These are phyloP conservation scores for Platyura marginata DNA, from an alignment of 1,140 invertebrate species.

Conservation along the genomic window DNA sequence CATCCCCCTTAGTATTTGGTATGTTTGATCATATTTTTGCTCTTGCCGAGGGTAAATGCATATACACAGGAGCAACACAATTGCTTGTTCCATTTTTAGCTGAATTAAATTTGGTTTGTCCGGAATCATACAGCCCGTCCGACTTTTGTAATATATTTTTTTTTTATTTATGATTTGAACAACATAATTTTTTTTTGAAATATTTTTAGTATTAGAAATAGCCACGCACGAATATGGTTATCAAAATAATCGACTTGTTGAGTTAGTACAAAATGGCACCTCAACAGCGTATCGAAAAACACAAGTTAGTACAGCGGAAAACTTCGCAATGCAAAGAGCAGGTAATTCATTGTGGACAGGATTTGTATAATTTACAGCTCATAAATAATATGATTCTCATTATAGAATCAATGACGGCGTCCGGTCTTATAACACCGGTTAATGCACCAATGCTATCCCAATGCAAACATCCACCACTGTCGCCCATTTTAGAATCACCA, in stretches of 20 bases:
- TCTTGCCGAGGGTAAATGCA: slow-evolving; percentile 59
- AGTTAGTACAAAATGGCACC: slow-evolving; percentile 49
- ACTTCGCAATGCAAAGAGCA: slow-evolving; percentile 15
- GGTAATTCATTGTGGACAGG: no score
- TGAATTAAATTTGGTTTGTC: slow-evolving; percentile 53
- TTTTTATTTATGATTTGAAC: background rate
- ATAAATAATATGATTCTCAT: no score
- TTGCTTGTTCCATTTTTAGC: slow-evolving; percentile 60
- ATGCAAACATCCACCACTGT: slow-evolving; percentile 6
- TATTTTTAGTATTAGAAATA: slow-evolving; percentile 60
- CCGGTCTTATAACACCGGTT: slow-evolving; percentile 26
- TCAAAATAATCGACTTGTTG: slow-evolving; percentile 33
- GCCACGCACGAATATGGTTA: slow-evolving; percentile 61
- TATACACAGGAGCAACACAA: slow-evolving; percentile 58
- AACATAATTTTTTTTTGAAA: background rate
- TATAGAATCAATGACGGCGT: slow-evolving; percentile 15
- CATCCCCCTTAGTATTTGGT: slow-evolving; percentile 66
- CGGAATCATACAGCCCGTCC: slow-evolving; percentile 75
- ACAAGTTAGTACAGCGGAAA: slow-evolving; percentile 9
- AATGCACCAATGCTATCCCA: slow-evolving; percentile 18
- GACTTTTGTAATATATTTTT: slow-evolving; percentile 65
- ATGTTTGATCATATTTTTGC: slow-evolving; percentile 83
- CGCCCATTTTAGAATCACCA: background rate
- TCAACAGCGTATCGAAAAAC: slow-evolving; percentile 34
- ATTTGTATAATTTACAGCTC: no score